Conservation (phyloP, 2,888 invertebrate genomes). For the Timandra comae region DNA sequence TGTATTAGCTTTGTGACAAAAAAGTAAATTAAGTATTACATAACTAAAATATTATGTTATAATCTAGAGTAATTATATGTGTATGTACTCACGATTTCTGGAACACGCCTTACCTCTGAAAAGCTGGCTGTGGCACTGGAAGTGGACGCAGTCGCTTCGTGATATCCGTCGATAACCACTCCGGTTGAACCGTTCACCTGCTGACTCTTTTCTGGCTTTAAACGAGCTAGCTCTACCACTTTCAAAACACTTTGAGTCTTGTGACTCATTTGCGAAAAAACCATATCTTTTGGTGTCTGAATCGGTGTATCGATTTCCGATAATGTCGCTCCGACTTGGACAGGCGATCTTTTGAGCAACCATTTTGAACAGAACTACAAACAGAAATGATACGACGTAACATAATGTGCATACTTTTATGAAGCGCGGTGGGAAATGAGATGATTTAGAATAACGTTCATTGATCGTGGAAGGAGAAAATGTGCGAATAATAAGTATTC, state of each 20-base stretch:
- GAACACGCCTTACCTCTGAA: conserved; percentile 59
- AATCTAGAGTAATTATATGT: conserved; percentile 29
- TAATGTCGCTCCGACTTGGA: conserved; percentile 72
- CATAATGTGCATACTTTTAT: conserved; percentile 70
- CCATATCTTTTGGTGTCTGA: conserved; percentile 72
- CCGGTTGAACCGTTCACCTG: conserved; percentile 55
- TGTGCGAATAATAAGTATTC: neutral
- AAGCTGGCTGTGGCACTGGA: conserved; percentile 51
- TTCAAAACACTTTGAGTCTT: conserved; percentile 70
- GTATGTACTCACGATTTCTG: conserved; percentile 54
- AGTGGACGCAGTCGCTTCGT: conserved; percentile 37
- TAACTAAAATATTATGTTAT: conserved; percentile 38
- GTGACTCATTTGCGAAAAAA: conserved; percentile 74
- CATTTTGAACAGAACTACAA: conserved; percentile 78
- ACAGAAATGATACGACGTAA: conserved; percentile 76
- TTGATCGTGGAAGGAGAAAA: conserved; percentile 7
- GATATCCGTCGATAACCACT: conserved; percentile 55
- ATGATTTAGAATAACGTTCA: too few species aligned
- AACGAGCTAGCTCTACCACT: conserved; percentile 72
- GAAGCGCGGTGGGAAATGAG: conserved; percentile 42
- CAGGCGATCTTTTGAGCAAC: conserved; percentile 74
- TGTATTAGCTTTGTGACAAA: conserved; percentile 20
- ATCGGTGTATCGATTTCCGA: conserved; percentile 61
- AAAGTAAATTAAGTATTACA: conserved; percentile 42
- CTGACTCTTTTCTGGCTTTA: conserved; percentile 65